Evolutionary conservation across 2,888 invertebrate species (phyloP).

Genomic region (Campoletis raptor): DNA sequence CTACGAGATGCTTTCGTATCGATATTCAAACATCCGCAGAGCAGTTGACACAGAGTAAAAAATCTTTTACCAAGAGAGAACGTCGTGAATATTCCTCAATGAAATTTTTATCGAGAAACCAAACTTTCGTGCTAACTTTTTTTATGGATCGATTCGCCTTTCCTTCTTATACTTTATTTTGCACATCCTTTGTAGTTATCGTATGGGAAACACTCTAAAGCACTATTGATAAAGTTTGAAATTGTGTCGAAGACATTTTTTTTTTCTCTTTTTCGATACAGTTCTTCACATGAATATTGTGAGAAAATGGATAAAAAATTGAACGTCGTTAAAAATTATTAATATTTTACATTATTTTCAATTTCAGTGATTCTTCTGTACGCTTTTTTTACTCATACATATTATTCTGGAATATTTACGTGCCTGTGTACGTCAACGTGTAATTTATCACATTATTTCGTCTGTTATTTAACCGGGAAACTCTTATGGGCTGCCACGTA

Average conservation of each 20-base stretch:
- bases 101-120: constrained; percentile 80
- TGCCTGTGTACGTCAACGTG: background rate
- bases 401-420: background rate
- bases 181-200: background rate
- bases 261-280: background rate
- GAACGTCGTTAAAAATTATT: background rate
- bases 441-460: background rate
- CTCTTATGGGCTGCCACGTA: background rate
- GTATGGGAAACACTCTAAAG: background rate
- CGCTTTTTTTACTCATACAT: background rate
- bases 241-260: background rate
- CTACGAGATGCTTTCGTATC: constrained; percentile 46
- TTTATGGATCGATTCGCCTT: background rate
- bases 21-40: constrained; percentile 49
- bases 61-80: background rate
- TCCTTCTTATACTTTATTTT: background rate
- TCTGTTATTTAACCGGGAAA: background rate
- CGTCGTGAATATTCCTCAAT: constrained; percentile 66
- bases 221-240: background rate
- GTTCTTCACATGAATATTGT: background rate
- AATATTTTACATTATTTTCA: background rate
- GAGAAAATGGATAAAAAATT: background rate
- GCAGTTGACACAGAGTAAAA: constrained; percentile 13
- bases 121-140: constrained; percentile 64
- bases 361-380: background rate